Conservation (phyloP, 2,888 invertebrate species). For the Lasioglossum vierecki region DNA sequence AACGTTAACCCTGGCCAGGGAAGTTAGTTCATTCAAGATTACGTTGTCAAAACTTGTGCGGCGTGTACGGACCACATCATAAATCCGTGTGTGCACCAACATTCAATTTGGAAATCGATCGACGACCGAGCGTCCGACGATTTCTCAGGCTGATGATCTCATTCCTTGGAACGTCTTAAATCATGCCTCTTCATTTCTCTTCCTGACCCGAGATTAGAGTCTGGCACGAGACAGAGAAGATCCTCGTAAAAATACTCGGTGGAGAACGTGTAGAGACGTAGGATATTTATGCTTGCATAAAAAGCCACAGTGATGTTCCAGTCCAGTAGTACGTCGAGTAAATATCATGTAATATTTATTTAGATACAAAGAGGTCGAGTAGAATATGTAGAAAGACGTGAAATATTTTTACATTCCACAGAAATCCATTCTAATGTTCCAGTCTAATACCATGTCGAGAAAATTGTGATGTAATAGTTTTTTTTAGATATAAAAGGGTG, state of each 20-base stretch:
- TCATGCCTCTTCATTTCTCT: background rate
- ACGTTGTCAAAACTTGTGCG: conserved; percentile 42
- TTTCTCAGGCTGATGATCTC: background rate
- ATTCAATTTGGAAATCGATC: conserved; percentile 8
- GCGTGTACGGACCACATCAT: background rate
- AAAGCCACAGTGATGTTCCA: background rate
- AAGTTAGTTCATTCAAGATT: conserved; percentile 47
- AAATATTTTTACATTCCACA: no score
- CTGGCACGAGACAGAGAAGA: background rate
- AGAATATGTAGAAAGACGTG: no score
- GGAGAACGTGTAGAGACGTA: background rate
- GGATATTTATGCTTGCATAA: background rate
- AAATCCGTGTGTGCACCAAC: conserved; percentile 8
- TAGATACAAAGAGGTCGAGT: no score
- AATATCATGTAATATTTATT: background rate
- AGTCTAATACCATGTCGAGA: background rate
- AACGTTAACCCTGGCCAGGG: conserved; percentile 32
- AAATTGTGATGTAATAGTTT: background rate
- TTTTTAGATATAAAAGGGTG: rapidly evolving
- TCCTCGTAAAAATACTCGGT: background rate
- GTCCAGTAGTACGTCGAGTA: background rate
- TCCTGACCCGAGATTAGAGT: background rate
- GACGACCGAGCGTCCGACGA: background rate
- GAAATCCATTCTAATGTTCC: background rate
- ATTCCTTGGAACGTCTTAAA: background rate